Conservation (phyloP, 1,140 invertebrate genomes). For the Drosophila baimaii region DNA sequence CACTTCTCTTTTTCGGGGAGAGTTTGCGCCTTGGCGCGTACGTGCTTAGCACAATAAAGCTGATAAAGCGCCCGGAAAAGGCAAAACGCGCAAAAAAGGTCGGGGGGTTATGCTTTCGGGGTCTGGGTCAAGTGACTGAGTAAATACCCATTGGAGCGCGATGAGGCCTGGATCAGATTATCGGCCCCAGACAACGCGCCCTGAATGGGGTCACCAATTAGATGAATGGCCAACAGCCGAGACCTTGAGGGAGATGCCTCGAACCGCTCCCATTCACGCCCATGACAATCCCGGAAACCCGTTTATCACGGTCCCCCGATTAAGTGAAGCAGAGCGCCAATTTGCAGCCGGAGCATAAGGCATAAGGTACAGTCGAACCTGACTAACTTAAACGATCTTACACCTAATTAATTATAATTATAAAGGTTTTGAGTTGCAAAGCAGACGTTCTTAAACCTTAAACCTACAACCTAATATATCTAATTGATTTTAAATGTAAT, state of each 20-base stretch:
- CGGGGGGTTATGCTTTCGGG: slow-evolving; percentile 34
- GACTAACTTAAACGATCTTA: neutral
- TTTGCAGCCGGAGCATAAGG: slow-evolving; percentile 31
- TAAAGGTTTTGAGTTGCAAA: neutral
- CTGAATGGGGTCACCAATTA: slow-evolving; percentile 44
- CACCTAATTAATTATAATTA: neutral
- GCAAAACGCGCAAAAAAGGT: slow-evolving; percentile 45
- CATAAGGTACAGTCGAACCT: slow-evolving; percentile 8
- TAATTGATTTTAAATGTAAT: no score
- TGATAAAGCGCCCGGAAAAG: slow-evolving; percentile 56
- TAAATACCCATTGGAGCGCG: slow-evolving; percentile 20
- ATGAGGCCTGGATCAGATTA: slow-evolving; percentile 27
- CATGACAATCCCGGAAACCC: slow-evolving; percentile 39
- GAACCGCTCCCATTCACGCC: neutral
- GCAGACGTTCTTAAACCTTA: neutral
- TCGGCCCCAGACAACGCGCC: slow-evolving; percentile 8
- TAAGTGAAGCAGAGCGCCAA: slow-evolving; percentile 10
- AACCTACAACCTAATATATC: neutral
- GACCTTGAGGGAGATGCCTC: slow-evolving; percentile 29
- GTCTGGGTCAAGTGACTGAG: slow-evolving; percentile 37
- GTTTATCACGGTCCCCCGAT: slow-evolving; percentile 40
- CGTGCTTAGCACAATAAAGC: slow-evolving; percentile 65
- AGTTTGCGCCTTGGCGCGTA: slow-evolving; percentile 38
- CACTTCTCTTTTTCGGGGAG: neutral
- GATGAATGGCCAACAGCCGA: slow-evolving; percentile 33